These are phyloP conservation scores for Sprattus sprattus DNA, from an alignment of 2,113 vertebrate species.

Conservation along the genomic window DNA sequence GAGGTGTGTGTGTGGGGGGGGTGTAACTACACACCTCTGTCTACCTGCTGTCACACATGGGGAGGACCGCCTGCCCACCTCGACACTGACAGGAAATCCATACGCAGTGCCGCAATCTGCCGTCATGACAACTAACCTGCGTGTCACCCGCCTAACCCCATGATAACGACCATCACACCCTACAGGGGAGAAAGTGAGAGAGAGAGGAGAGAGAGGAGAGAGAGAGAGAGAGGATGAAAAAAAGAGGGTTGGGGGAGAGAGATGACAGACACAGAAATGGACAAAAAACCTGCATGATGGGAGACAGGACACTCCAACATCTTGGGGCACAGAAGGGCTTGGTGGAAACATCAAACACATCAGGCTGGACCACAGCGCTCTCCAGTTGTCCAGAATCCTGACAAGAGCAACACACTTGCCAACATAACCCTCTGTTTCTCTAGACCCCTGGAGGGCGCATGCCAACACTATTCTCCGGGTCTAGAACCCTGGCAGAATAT, in stretches of 20 bases:
- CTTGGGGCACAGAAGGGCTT: background rate
- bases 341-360: background rate
- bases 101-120: slow-evolving; percentile 70
- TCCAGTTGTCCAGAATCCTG: too few relatives aligned
- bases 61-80: slow-evolving; percentile 45
- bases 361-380: too few relatives aligned
- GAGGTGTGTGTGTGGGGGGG: background rate
- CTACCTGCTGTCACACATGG: slow-evolving; percentile 48
- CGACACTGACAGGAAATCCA: slow-evolving; percentile 79
- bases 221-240: background rate
- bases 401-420: background rate
- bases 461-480: background rate
- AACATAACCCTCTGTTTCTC: background rate
- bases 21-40: background rate
- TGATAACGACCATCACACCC: slow-evolving; percentile 51
- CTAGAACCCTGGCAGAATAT: background rate
- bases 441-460: background rate
- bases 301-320: background rate
- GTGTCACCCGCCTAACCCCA: slow-evolving; percentile 67
- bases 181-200: slow-evolving; percentile 57
- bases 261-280: background rate
- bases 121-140: slow-evolving; percentile 66
- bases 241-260: background rate
- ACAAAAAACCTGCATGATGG: background rate
- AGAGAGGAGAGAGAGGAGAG: slow-evolving; percentile 19